phyloP scores from a whole-genome alignment of 1,140 invertebrate species.

The Diabrotica undecimpunctata region DNA sequence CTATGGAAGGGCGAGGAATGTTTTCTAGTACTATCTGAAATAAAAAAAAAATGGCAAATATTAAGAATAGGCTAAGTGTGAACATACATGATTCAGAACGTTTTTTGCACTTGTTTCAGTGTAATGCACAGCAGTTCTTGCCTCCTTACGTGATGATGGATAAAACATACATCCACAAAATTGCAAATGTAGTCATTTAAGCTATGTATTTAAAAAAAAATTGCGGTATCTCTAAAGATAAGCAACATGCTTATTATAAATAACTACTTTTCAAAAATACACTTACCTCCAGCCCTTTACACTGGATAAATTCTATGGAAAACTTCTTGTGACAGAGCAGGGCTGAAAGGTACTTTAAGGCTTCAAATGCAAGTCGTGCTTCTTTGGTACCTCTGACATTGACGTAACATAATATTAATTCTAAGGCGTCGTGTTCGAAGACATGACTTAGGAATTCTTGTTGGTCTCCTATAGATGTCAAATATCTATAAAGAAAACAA shows the following conservation, averaged over 20 bases:
- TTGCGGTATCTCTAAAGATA: no score
- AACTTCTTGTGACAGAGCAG: constrained; percentile 97
- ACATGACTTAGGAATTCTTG: constrained; percentile 92
- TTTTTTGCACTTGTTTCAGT: constrained; percentile 3
- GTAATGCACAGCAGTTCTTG: background rate
- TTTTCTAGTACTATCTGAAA: constrained; percentile 67
- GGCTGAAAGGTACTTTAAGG: constrained; percentile 87
- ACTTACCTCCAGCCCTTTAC: constrained; percentile 73
- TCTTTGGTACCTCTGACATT: constrained; percentile 84
- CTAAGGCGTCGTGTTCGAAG: constrained; percentile 81
- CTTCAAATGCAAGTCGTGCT: constrained; percentile 91
- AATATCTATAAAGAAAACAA: constrained; percentile 53
- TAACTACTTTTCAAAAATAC: background rate
- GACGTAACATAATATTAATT: constrained; percentile 87
- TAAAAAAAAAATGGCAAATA: background rate
- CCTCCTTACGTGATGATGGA: background rate
- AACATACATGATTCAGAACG: background rate
- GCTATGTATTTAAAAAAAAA: no score
- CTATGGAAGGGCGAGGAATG: constrained; percentile 87
- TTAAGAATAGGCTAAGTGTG: background rate
- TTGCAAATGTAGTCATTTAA: no score
- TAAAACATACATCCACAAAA: no score
- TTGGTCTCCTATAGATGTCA: constrained; percentile 94
- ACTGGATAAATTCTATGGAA: constrained; percentile 88
- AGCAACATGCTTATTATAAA: background rate